A percentile compares a stretch with the other conserved stretches of the same genome.
Conservation (phyloP, 2,797 vertebrate species). For the Anguilla megastoma region DNA sequence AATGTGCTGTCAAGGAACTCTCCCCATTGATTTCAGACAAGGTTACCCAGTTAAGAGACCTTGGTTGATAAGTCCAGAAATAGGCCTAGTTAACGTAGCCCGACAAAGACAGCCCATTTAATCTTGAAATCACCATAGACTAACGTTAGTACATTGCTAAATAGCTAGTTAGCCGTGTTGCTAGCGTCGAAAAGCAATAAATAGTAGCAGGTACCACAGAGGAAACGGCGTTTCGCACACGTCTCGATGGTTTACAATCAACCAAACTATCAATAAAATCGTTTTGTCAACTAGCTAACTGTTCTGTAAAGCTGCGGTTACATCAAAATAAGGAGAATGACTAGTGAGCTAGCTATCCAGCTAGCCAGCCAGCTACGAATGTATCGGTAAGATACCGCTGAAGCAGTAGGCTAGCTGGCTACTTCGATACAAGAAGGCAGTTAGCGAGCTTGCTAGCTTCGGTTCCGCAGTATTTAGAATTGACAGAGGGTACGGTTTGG, state of each 20-base stretch:
- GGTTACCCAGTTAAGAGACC: slow-evolving; percentile 54
- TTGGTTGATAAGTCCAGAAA: slow-evolving; percentile 26
- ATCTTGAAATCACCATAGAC: background rate
- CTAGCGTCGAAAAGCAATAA: background rate
- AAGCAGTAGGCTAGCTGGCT: background rate
- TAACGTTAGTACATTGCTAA: background rate
- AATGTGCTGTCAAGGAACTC: background rate
- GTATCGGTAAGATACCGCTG: slow-evolving; percentile 25
- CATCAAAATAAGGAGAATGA: background rate
- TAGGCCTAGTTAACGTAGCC: slow-evolving; percentile 35
- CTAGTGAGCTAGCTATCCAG: background rate
- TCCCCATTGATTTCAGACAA: slow-evolving; percentile 46
- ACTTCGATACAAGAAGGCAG: slow-evolving; percentile 16
- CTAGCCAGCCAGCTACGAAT: slow-evolving; percentile 2
- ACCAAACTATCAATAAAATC: slow-evolving; percentile 45
- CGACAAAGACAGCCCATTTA: background rate
- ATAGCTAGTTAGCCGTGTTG: background rate
- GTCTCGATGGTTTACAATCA: slow-evolving; percentile 6
- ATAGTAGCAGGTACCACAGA: background rate
- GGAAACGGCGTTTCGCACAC: background rate
- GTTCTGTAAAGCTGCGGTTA: background rate
- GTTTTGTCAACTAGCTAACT: slow-evolving; percentile 55
- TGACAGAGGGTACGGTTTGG: background rate
- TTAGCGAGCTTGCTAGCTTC: slow-evolving; percentile 53
- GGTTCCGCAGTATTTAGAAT: background rate